These are phyloP conservation scores for Elmis aenea DNA, from an alignment of 2,888 invertebrate species.

Conservation along the genomic window DNA sequence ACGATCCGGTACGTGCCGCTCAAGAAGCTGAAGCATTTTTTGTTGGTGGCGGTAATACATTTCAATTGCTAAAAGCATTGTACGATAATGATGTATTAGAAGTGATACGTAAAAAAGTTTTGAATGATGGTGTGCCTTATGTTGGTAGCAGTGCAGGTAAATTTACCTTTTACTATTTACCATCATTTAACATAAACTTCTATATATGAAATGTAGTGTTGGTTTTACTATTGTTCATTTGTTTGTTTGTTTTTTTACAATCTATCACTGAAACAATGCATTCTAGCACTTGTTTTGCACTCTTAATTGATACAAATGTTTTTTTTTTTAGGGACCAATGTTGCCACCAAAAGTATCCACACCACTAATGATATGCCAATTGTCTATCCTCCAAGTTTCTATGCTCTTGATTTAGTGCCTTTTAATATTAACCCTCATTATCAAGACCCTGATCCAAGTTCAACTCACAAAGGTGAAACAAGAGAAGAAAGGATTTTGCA, in stretches of 20 bases:
- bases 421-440: conserved; percentile 87
- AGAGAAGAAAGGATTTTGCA: conserved; percentile 68
- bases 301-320: background rate
- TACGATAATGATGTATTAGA: conserved; percentile 64
- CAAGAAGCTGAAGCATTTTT: conserved; percentile 64
- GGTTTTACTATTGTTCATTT: too few relatives aligned
- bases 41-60: conserved; percentile 79
- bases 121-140: conserved; percentile 43
- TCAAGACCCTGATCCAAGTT: conserved; percentile 57
- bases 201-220: background rate
- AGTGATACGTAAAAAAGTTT: conserved; percentile 57
- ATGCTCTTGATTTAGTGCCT: conserved; percentile 67
- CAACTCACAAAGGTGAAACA: conserved; percentile 73
- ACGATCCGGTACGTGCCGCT: conserved; percentile 55
- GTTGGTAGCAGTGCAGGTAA: conserved; percentile 29
- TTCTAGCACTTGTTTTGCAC: too few relatives aligned
- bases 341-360: conserved; percentile 71
- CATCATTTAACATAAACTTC: background rate
- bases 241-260: too few relatives aligned
- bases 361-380: conserved; percentile 90
- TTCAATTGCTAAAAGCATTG: conserved; percentile 63
- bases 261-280: too few relatives aligned
- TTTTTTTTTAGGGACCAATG: conserved; percentile 57
- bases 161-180: background rate
- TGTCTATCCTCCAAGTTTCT: conserved; percentile 67